Base-by-base conservation (phyloP, 2,888 invertebrate species). In the Ecliptopera silaceata region DNA sequence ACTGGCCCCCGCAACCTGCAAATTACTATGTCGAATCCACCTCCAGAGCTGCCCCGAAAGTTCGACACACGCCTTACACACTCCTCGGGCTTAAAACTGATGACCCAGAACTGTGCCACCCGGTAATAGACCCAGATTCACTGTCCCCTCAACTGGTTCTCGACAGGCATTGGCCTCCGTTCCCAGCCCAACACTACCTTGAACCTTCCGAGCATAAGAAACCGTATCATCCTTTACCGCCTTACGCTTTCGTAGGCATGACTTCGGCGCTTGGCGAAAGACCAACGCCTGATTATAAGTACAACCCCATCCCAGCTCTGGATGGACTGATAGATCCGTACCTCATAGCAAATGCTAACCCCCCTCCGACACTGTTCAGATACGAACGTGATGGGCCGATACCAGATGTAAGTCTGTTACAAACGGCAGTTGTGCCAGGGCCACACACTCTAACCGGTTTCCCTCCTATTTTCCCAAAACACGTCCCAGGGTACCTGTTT, bases 401-500 rank as follows among this genome's bases (percentile, higher is more conserved):
- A 45, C 89, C 90, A 4, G 89, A 90, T 56, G 68, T 86, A 13
- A 74, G 79, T 39, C 80, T 79, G 1, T 60, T 89, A 26, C 75
- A 80, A 50, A 90, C 91, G 46, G 69, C 78, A 8, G 56, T 81
- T 12, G 69, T 74, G 39, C 84, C 84, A 20, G 91, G 90, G n/a
- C 91, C 91, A 1, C 78, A 78, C 60, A 89, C 91, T 12, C 70
- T 91, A 43, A 80, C 86, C 44, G 90, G 89, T 15, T 89, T 90
- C 71, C 90, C 90, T 48, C 90, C 91, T 11, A 87, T 83, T 63
- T 89, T 90, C 79, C 89, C 80, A 66, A 89, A 86, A 78, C 84
- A 90, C 68, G 88, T 90, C 62, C 90, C 91, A 51, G 88, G 90
- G 63, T 90, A 88, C 82, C 82, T 91, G 62, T 91, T 86, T 77